Evolutionary conservation across 1,140 invertebrate genomes (phyloP).

Genomic region (Ephestia elutella): DNA sequence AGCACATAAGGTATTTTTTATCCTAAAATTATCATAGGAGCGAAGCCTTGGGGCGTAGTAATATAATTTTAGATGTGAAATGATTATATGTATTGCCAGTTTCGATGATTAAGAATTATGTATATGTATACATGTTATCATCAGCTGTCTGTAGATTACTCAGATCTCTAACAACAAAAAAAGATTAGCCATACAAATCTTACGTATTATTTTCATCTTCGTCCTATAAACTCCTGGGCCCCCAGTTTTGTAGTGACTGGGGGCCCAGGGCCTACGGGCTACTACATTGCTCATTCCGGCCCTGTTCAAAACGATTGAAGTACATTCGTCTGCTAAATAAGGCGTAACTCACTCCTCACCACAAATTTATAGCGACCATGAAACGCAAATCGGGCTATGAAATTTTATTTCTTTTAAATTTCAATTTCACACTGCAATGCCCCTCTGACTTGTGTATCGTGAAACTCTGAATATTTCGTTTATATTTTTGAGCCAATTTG

Average conservation of each 20-base stretch:
- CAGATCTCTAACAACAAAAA: no score
- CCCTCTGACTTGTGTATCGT: constrained; percentile 20
- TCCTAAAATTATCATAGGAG: no score
- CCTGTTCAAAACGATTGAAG: constrained; percentile 30
- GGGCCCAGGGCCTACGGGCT: no score
- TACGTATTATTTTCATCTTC: no score
- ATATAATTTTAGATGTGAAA: no score
- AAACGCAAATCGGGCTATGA: constrained; percentile 30
- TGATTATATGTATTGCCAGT: no score
- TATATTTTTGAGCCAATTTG: not conserved
- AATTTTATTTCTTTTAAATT: constrained; percentile 41
- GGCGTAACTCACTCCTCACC: constrained; percentile 46
- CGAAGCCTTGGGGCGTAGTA: no score
- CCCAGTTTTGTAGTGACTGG: not conserved
- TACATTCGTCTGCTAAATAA: constrained; percentile 56
- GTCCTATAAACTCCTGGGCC: not conserved
- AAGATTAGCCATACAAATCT: no score
- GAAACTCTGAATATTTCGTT: constrained; percentile 10
- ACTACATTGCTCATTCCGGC: not conserved
- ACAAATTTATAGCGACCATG: constrained; percentile 28
- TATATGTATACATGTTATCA: no score
- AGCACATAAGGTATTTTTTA: no score
- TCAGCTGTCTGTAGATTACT: no score
- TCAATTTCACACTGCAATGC: constrained; percentile 49
- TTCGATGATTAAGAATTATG: no score